phyloP scores from a whole-genome alignment of 2,113 vertebrate species.

The Pedionomus torquatus region DNA sequence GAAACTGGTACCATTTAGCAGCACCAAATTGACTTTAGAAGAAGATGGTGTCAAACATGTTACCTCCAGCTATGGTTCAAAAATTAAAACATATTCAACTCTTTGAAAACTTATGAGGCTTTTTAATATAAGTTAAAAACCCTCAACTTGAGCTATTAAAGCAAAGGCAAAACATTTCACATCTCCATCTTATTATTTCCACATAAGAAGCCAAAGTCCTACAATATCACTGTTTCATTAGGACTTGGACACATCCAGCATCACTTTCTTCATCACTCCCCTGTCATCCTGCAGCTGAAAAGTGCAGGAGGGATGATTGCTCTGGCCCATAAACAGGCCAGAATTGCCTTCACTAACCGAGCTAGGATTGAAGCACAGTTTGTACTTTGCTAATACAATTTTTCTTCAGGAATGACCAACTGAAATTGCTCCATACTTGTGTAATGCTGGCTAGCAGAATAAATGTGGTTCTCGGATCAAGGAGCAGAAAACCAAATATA shows the following conservation, averaged over 20 bases:
- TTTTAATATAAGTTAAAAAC: background rate
- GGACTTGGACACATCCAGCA: background rate
- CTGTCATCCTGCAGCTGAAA: background rate
- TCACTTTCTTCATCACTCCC: background rate
- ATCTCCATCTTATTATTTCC: background rate
- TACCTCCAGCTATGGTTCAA: background rate
- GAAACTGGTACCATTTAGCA: background rate
- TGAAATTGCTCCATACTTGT: background rate
- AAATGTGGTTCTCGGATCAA: background rate
- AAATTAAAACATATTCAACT: background rate
- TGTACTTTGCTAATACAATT: background rate
- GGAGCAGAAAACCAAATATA: background rate
- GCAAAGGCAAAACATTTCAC: background rate
- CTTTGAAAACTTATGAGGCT: background rate
- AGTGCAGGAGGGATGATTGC: background rate
- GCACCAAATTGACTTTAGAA: background rate
- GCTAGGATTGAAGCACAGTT: background rate
- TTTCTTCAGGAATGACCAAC: background rate
- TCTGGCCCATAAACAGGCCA: background rate
- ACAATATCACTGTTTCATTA: background rate
- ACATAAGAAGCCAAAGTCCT: background rate
- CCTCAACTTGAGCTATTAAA: background rate
- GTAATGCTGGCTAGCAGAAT: background rate
- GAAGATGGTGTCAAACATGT: background rate
- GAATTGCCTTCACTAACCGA: background rate